These are phyloP conservation scores for Geotrypetes seraphini DNA, from an alignment of 2,797 vertebrate species.

Conservation along the genomic window DNA sequence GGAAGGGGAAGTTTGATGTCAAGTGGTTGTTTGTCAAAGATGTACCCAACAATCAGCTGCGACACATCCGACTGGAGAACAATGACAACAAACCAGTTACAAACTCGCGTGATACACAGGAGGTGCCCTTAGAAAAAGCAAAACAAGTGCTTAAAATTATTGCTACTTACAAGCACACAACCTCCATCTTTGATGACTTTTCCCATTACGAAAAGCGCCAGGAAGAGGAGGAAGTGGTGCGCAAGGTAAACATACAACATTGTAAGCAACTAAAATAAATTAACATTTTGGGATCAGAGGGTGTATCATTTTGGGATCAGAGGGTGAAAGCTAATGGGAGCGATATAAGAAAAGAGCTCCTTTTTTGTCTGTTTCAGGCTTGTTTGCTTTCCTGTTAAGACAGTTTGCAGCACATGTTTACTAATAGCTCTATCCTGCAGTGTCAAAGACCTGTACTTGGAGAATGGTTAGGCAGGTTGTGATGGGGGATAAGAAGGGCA, in stretches of 20 bases:
- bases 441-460: too few species aligned
- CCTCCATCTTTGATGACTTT: slow-evolving; percentile 97
- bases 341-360: too few species aligned
- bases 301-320: too few species aligned
- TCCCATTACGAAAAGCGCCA: slow-evolving; percentile 94
- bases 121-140: slow-evolving; percentile 92
- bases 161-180: slow-evolving; percentile 88
- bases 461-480: too few species aligned
- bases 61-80: slow-evolving; percentile 93
- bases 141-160: slow-evolving; percentile 94
- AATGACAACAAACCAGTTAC: slow-evolving; percentile 96
- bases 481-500: too few species aligned
- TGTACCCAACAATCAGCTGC: slow-evolving; percentile 89
- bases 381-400: too few species aligned
- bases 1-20: slow-evolving; percentile 95
- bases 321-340: too few species aligned
- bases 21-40: slow-evolving; percentile 96
- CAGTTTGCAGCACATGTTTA: too few species aligned
- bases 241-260: slow-evolving; percentile 86
- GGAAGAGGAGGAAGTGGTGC: slow-evolving; percentile 89
- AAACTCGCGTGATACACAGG: slow-evolving; percentile 93
- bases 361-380: too few species aligned
- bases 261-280: too few species aligned
- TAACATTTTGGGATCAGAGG: too few species aligned
- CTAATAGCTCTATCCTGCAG: too few species aligned